Conservation (phyloP, 1,140 invertebrate species). For the Drosophila leontia region DNA sequence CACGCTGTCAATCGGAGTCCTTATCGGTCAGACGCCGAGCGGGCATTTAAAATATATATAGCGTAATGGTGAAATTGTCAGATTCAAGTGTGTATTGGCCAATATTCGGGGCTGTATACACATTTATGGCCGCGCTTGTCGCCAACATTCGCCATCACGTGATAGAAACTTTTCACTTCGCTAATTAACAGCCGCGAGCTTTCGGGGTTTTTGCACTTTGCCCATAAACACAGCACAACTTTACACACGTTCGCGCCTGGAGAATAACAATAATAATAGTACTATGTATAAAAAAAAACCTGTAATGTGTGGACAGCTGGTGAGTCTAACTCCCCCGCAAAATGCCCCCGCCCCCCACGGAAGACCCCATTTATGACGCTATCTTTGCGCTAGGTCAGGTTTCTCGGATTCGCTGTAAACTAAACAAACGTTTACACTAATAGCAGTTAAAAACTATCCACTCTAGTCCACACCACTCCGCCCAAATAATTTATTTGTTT, state of each 20-base stretch:
- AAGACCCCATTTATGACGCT: constrained; percentile 32
- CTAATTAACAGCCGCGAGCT: constrained; percentile 66
- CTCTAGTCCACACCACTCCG: constrained; percentile 14
- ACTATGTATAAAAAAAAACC: constrained; percentile 16
- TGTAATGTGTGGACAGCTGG: constrained; percentile 42
- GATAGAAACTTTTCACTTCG: constrained; percentile 72
- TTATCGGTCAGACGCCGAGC: constrained; percentile 55
- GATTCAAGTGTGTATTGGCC: constrained; percentile 76
- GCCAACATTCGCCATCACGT: constrained; percentile 64
- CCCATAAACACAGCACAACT: constrained; percentile 9
- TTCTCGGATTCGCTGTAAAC: constrained; percentile 63
- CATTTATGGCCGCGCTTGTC: constrained; percentile 59
- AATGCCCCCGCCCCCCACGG: not conserved
- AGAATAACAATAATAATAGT: constrained; percentile 28
- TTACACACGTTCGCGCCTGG: constrained; percentile 11
- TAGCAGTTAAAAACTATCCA: constrained; percentile 39
- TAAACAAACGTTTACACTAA: constrained; percentile 55
- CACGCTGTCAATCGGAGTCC: constrained; percentile 18
- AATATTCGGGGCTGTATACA: constrained; percentile 51
- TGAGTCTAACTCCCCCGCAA: constrained; percentile 25
- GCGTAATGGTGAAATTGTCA: constrained; percentile 68
- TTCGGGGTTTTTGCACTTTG: constrained; percentile 79
- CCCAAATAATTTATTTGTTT: constrained; percentile 58
- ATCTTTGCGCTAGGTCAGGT: constrained; percentile 72
- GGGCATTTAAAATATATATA: constrained; percentile 59